A percentile compares a stretch with the other conserved stretches of the same genome.
phyloP scores from a whole-genome alignment of 2,797 vertebrate species.

The Pipistrellus kuhlii region DNA sequence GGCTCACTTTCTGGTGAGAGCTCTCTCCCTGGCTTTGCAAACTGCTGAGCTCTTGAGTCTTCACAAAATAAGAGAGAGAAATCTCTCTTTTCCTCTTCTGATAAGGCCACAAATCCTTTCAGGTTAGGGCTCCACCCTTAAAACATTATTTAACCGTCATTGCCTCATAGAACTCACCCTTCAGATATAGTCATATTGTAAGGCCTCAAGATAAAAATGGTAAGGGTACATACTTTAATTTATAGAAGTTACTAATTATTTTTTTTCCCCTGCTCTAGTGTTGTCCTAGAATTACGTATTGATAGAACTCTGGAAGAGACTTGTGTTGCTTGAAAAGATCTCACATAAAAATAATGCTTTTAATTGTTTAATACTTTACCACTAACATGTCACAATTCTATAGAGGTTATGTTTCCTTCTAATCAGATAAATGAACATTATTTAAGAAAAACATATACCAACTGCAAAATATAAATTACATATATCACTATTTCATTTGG shows the following conservation, averaged over 20 bases:
- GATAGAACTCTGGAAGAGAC: background rate
- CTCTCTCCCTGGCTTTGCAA: background rate
- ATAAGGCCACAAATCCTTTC: background rate
- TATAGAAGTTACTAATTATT: background rate
- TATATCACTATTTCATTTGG: background rate
- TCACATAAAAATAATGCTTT: background rate
- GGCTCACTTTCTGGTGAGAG: background rate
- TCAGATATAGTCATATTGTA: background rate
- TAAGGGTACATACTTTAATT: background rate
- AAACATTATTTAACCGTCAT: background rate
- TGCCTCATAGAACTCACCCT: background rate
- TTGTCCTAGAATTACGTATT: background rate
- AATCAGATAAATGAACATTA: conserved; percentile 24
- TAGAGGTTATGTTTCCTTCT: background rate
- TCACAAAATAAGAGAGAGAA: background rate
- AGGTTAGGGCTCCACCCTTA: background rate
- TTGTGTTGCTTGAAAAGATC: background rate
- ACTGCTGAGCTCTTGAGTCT: background rate
- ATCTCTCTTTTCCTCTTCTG: background rate
- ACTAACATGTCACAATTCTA: background rate
- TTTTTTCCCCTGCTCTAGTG: background rate
- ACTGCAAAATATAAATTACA: conserved; percentile 49
- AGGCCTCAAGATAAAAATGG: background rate
- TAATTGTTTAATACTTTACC: background rate
- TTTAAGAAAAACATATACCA: background rate